These are phyloP conservation scores for Anguilla pacifica DNA, from an alignment of 2,797 vertebrate species.

Conservation along the genomic window DNA sequence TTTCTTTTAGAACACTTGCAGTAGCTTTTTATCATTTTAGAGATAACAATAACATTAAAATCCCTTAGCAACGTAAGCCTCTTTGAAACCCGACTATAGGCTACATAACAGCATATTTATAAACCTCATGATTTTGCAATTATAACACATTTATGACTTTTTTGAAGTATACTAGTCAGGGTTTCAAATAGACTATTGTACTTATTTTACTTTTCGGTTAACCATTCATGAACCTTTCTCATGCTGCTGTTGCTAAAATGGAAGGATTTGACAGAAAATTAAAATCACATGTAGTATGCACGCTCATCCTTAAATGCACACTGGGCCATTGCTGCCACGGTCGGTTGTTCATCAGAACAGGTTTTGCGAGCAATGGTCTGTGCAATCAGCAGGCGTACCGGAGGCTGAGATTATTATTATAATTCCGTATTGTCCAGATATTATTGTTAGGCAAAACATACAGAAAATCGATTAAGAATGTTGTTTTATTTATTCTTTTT, in stretches of 20 bases:
- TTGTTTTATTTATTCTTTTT: background rate
- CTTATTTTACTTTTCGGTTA: background rate
- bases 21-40: too few species aligned
- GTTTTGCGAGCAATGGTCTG: background rate
- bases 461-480: background rate
- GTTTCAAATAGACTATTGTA: background rate
- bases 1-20: too few species aligned
- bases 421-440: background rate
- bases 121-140: background rate
- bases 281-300: background rate
- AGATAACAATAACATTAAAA: too few species aligned
- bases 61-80: background rate
- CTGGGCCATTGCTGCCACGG: background rate
- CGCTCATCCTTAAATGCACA: background rate
- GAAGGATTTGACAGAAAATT: background rate
- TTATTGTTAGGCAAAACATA: background rate
- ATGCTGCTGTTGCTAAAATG: background rate
- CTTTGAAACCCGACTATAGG: background rate
- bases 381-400: background rate
- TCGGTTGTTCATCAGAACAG: background rate
- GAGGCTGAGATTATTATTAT: background rate
- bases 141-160: background rate
- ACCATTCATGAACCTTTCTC: background rate
- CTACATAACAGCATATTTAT: background rate
- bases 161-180: background rate